These are phyloP conservation scores for Bucco capensis DNA, from an alignment of 2,113 vertebrate species.

Conservation along the genomic window DNA sequence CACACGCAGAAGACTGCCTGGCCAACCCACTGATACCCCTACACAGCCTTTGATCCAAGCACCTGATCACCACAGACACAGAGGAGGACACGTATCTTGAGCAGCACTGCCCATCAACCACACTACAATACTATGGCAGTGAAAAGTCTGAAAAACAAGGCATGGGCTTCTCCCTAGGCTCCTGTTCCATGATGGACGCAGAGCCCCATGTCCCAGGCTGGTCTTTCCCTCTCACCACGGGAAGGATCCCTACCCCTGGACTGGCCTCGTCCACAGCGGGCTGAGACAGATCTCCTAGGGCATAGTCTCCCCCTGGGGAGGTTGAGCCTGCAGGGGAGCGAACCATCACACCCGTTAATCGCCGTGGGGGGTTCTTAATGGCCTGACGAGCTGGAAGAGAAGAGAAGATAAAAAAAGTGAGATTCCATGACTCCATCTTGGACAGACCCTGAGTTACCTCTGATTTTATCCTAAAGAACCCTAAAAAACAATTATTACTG, in stretches of 20 bases:
- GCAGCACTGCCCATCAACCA: constrained; percentile 20
- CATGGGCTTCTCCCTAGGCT: neutral
- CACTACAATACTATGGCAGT: neutral
- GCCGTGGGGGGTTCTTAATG: constrained; percentile 91
- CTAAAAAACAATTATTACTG: neutral
- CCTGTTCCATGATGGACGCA: neutral
- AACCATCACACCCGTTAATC: constrained; percentile 86
- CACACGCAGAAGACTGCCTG: constrained; percentile 10
- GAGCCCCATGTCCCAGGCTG: neutral
- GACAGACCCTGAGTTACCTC: neutral
- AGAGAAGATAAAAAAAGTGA: neutral
- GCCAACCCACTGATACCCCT: constrained; percentile 23
- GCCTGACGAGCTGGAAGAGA: constrained; percentile 87
- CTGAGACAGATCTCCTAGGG: constrained; percentile 80
- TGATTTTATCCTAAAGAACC: neutral
- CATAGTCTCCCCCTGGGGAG: constrained; percentile 86
- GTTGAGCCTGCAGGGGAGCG: constrained; percentile 88
- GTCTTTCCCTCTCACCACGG: neutral
- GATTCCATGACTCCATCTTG: neutral
- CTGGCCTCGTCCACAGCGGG: constrained; percentile 78
- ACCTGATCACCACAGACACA: neutral
- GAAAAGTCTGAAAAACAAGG: neutral
- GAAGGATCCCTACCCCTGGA: constrained; percentile 73
- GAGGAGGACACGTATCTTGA: neutral
- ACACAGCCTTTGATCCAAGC: neutral